Base-by-base conservation (phyloP, 2,888 invertebrate species). In the Chaetogeoica ovagalla region DNA sequence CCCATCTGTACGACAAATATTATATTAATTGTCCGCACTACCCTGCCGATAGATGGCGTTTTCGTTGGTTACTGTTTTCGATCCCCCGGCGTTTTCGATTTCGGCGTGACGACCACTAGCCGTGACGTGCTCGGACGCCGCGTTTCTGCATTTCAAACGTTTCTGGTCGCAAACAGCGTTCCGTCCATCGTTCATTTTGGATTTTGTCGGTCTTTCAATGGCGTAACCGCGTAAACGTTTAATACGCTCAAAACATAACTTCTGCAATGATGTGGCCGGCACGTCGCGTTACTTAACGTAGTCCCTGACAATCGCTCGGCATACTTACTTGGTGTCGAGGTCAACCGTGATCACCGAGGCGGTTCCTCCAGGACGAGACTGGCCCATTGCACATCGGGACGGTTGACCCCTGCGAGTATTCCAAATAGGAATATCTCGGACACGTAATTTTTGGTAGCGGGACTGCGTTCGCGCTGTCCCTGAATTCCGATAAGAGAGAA, bases 331-430 rank as follows among this genome's bases (percentile, higher is more conserved):
- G 88, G 88, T 88, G 88, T 87, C 88, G 88, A 87, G 88, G 87
- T 87, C 72, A 82, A 90, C 90, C 89, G 88, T 90, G 91, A 91
- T 91, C 91, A 90, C 84, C 83, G 89, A 91, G 91, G 90, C 89
- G 89, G 90, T 90, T 89, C 88, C 90, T 89, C 90, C 91, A 89
- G 90, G 89, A 88, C 86, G 91, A 91, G 91, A 89, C 90, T 88
- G 86, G 87, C 86, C 88, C 91, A 91, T 92, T 92, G 91, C 91
- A 92, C 91, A 88, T 85, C 88, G 91, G 89, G 88, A 87, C 88
- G 89, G 91, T 89, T 91, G 91, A 91, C 90, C 89, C 89, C 89
- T 90, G 91, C 91, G 91, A 91, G 90, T 90, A 89, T 88, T 89
- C 90, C 90, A 90, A 90, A 91, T 89, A 90, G 88, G 90, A 89